Conservation (phyloP, 2,113 vertebrate species). For the Perca flavescens region DNA sequence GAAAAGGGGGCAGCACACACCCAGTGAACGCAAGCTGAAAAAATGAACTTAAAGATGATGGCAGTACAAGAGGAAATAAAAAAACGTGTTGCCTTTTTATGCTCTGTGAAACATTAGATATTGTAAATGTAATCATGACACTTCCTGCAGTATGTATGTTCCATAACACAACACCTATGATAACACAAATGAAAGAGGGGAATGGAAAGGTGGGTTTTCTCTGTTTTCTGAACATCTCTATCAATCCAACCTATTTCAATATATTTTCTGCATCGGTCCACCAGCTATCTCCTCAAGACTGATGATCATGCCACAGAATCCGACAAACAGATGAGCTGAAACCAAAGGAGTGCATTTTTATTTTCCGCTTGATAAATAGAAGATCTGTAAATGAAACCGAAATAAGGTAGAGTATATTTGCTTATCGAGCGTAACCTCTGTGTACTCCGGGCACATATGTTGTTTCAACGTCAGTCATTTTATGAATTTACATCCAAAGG, state of each 20-base stretch:
- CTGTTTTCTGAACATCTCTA: constrained; percentile 44
- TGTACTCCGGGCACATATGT: constrained; percentile 1
- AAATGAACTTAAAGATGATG: constrained; percentile 40
- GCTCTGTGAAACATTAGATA: constrained; percentile 19
- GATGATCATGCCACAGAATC: constrained; percentile 56
- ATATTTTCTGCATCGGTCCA: constrained; percentile 69
- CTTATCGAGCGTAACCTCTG: constrained; percentile 43
- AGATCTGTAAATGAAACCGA: constrained; percentile 52
- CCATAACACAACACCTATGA: constrained; percentile 50
- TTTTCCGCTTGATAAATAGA: constrained; percentile 60
- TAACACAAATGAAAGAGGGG: constrained; percentile 37
- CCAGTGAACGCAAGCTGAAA: constrained; percentile 28
- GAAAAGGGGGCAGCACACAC: neutral
- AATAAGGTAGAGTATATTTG: constrained; percentile 50
- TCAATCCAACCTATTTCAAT: constrained; percentile 72
- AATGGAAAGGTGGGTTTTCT: constrained; percentile 32
- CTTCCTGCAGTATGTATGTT: constrained; percentile 13
- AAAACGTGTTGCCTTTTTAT: constrained; percentile 19
- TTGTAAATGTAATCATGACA: constrained; percentile 34
- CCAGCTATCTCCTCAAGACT: constrained; percentile 58
- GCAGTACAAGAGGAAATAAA: constrained; percentile 43
- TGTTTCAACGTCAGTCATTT: constrained; percentile 46
- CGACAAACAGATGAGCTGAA: constrained; percentile 67
- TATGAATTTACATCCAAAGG: constrained; percentile 47
- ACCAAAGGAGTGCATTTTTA: constrained; percentile 58